Percentiles rank a stretch among this genome's conserved stretches.
phyloP scores from a whole-genome alignment of 2,888 invertebrate species.

The Cremastobaeus sp. region DNA sequence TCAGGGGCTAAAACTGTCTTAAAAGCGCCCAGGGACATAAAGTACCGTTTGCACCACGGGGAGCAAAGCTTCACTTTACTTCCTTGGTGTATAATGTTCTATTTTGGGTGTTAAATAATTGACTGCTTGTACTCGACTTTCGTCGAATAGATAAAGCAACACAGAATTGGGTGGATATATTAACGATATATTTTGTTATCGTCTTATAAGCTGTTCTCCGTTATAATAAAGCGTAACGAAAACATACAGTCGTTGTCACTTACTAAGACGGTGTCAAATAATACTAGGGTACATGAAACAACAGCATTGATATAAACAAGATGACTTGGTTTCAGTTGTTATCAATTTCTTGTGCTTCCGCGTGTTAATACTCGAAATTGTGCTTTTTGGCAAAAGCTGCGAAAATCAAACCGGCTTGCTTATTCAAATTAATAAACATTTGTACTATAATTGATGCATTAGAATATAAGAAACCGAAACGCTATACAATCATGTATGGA shows the following conservation, averaged over 20 bases:
- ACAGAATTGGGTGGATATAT: constrained; percentile 24
- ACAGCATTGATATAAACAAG: constrained; percentile 15
- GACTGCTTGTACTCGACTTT: too few relatives aligned
- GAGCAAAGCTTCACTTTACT: too few relatives aligned
- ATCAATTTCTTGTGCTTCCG: too few relatives aligned
- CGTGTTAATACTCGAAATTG: constrained; percentile 41
- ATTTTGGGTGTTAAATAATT: too few relatives aligned
- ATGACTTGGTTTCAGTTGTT: too few relatives aligned
- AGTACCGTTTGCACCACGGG: too few relatives aligned
- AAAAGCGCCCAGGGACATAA: too few relatives aligned
- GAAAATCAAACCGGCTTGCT: too few relatives aligned
- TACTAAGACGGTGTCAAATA: constrained; percentile 2
- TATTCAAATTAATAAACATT: constrained; percentile 10
- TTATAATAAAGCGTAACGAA: constrained; percentile 23
- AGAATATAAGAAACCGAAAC: too few relatives aligned
- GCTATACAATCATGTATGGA: too few relatives aligned
- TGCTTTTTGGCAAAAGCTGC: constrained; percentile 37
- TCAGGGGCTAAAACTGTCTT: too few relatives aligned
- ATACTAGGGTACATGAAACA: not conserved
- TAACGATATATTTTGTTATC: constrained; percentile 42
- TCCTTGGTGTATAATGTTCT: too few relatives aligned
- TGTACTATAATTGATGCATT: constrained; percentile 6
- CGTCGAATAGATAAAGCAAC: constrained; percentile 14
- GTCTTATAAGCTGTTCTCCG: constrained; percentile 16
- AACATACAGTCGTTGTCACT: constrained; percentile 27